Base-by-base conservation (phyloP, 2,888 invertebrate species). In the Synergus gifuensis region DNA sequence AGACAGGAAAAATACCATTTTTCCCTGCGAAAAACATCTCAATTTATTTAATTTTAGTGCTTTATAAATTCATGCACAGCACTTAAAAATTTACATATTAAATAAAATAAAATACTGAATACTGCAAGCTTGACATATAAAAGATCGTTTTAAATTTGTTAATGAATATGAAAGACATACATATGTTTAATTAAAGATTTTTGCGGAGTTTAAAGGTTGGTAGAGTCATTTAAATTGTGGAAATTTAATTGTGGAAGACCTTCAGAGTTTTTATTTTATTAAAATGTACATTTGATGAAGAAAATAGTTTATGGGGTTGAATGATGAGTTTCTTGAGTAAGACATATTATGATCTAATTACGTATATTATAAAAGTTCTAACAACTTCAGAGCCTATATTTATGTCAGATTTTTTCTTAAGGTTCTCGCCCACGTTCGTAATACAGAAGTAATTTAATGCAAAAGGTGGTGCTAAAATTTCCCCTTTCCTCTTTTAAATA, bases 21-120 rank as follows among this genome's bases (percentile, higher is more conserved):
- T 54, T 36, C 36, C 9, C 54, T 54, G 54, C n/a, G 9, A n/a
- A 54, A 54, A n/a, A 54, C 5, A 9, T n/a, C 3, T 9, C n/a
- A n/a, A 54, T 54, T 54, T 54, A 54, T 54, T n/a, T 54, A n/a
- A 54, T 54, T n/a, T 54, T 54, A 9, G 54, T 54, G n/a, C n/a
- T 54, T n/a, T n/a, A 9, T 18, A 54, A 8, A 54, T 8, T 7
- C 54, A 54, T 18, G 9, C 54, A n/a, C 0, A n/a, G 9, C n/a
- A 9, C 16, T 54, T 9, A n/a, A 9, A 54, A 54, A 54, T n/a
- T 9, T n/a, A n/a, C 9, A 8, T 9, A n/a, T 9, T 54, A 54
- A 54, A n/a, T n/a, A 54, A n/a, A n/a, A 9, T 54, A 8, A n/a
- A n/a, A 8, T 18, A 54, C 54, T 5, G 36, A 36, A 36, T 9